Evolutionary conservation across 2,797 vertebrate species (phyloP), one percentile per base, ranked within the genome.

Genomic region (Hapalemur alaotrensis): DNA sequence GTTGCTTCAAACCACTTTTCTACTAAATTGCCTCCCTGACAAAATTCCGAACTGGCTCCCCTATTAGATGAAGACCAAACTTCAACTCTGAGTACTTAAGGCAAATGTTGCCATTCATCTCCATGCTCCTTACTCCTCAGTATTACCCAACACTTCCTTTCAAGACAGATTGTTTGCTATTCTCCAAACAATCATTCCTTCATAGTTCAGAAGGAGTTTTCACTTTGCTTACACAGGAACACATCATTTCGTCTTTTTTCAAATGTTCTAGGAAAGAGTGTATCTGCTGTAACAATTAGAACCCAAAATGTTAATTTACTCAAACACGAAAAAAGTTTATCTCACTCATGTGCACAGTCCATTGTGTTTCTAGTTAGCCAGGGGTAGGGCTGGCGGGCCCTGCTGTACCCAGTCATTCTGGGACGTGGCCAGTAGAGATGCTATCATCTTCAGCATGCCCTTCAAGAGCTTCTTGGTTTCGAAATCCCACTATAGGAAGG

Each of bases 101-200:
- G 32, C 59, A 79, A 30, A 5, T 75, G 38, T 7, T 35, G 5
- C 23, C n/a, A 72, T 93, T 78, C 32, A 83, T 63, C 17, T 61
- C 35, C 28, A 6, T 22, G n/a, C 1, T n/a, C 17, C 14, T 85
- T 54, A 15, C 11, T 84, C 25, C 14, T 89, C 48, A 52, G 0
- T 61, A 32, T 81, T 73, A 43, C 11, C 7, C 18, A 18, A 30
- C 28, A 8, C 13, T 54, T 75, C 38, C 7, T 30, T 65, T 35
- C 9, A 67, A 82, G 22, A 17, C 20, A 69, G 12, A 52, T 2
- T 38, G 22, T 63, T 59, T 70, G 2, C 32, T 65, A 4, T 54
- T 93, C 46, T 92, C 20, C 87, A 41, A 95, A 61, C 63, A 23
- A 23, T 6, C n/a, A n/a, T 38, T 93, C 52, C 25, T 93, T 72